Evolutionary conservation across 2,888 invertebrate species (phyloP), one percentile per base, ranked within the genome.

Genomic region (Ophion costatus): DNA sequence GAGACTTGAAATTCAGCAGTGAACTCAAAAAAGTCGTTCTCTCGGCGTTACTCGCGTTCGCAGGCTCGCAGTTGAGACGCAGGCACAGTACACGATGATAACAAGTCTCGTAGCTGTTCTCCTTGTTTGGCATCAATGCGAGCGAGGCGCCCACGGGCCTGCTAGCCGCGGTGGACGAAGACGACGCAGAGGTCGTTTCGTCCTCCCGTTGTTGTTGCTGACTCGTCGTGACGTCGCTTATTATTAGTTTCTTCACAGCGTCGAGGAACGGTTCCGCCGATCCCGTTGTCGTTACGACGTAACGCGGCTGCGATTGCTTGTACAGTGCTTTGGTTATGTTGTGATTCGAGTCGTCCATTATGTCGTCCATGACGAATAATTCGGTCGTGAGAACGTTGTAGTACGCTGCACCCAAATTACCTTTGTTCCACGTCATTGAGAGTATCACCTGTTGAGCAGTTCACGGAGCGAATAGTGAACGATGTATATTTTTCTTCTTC

Each of bases 361-460:
- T 95, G 93, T 97, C 97, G 86, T 96, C 95, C 89, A 97, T 94
- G 71, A 97, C 94, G 91, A 95, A 95, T 1, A 97, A 91, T 95
- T 96, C 95, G 87, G 96, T 95, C 1, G 96, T 96, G 76, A 95
- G 94, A 56, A 96, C 92, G 88, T 96, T 96, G 93, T 96, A 97
- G 92, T 95, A 96, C 0, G 97, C 96, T 22, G 96, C 96, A n/a
- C 97, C 97, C 75, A 97, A 92, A 90, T 95, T 95, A 17, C 96
- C 96, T 71, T 95, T 94, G 85, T 95, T 95, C 94, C 96, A 97
- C 88, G 96, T 95, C 2, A 96, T 94, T 82, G 96, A 95, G 89
- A 97, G 91, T 84, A 97, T 94, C 64, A 95, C 94, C 95, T 96
- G 88, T 20, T n/a, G 11, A 69, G 24, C 17, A 14, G n/a, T 33